These are phyloP conservation scores for Tetramorium simillimum DNA, from an alignment of 1,140 invertebrate genomes.

Conservation along the genomic window DNA sequence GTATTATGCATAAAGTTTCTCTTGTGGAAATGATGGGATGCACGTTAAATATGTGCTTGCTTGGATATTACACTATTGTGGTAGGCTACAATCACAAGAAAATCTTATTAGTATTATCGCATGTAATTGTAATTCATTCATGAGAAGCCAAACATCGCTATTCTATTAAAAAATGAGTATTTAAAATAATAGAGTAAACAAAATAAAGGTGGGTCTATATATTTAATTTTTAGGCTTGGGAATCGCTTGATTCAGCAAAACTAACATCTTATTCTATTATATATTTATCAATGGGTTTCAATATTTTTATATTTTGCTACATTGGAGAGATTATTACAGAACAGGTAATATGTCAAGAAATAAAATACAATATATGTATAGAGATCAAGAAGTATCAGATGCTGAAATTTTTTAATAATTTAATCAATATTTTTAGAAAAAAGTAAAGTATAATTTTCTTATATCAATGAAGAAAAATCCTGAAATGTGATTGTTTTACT, in stretches of 20 bases:
- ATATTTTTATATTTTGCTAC: constrained; percentile 76
- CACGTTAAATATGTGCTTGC: constrained; percentile 73
- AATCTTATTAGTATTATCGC: background rate
- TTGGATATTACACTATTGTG: constrained; percentile 76
- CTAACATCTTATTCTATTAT: constrained; percentile 61
- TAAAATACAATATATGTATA: too few relatives aligned
- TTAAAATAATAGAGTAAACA: background rate
- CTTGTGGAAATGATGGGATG: constrained; percentile 72
- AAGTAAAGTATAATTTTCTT: background rate
- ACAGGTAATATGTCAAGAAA: constrained; percentile 64
- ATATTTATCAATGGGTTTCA: constrained; percentile 67
- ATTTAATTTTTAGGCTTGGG: constrained; percentile 69
- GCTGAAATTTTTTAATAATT: background rate
- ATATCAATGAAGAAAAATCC: background rate
- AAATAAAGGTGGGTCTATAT: background rate
- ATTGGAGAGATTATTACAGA: constrained; percentile 70
- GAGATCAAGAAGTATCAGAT: background rate
- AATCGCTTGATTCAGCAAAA: constrained; percentile 23
- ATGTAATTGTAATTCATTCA: background rate
- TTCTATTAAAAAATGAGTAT: background rate
- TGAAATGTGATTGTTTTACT: background rate
- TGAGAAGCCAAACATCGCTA: background rate
- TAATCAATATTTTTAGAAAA: background rate
- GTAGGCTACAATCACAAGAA: constrained; percentile 52
- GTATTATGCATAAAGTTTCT: constrained; percentile 68